These are phyloP conservation scores for Atopsyche davidsoni DNA, from an alignment of 1,140 invertebrate species.

Conservation along the genomic window DNA sequence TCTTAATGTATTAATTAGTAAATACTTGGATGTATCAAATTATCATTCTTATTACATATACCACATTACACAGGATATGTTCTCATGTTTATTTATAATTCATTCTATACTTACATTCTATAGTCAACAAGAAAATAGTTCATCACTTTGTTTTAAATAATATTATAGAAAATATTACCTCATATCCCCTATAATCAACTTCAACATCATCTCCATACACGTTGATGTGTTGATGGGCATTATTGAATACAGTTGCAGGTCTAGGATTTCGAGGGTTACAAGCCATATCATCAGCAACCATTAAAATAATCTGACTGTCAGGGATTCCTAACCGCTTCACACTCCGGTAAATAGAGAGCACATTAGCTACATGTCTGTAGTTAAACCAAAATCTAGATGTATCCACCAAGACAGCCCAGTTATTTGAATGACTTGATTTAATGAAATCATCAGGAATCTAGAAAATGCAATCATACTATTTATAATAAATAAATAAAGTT, in stretches of 20 bases:
- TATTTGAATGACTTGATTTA: constrained; percentile 83
- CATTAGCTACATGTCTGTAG: constrained; percentile 98
- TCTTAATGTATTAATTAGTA: no score
- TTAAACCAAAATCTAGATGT: constrained; percentile 99
- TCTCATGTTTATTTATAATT: constrained; percentile 7
- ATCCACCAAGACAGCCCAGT: constrained; percentile 98
- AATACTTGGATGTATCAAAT: no score
- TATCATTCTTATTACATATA: background rate
- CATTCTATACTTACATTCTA: constrained; percentile 2
- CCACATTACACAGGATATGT: no score
- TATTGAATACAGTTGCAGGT: constrained; percentile 98
- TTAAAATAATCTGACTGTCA: constrained; percentile 93
- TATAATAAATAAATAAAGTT: background rate
- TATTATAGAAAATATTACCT: constrained; percentile 53
- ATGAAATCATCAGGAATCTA: constrained; percentile 44
- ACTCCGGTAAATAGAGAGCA: constrained; percentile 95
- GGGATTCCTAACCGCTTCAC: constrained; percentile 97
- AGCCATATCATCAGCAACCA: constrained; percentile 99
- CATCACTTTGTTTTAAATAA: no score
- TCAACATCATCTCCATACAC: constrained; percentile 99
- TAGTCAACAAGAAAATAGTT: background rate
- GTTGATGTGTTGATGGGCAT: constrained; percentile 96
- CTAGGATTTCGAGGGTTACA: constrained; percentile 96
- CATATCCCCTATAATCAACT: constrained; percentile 98
- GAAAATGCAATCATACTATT: background rate